Conservation (phyloP, 2,797 vertebrate genomes). For the Poecilia velifera region DNA sequence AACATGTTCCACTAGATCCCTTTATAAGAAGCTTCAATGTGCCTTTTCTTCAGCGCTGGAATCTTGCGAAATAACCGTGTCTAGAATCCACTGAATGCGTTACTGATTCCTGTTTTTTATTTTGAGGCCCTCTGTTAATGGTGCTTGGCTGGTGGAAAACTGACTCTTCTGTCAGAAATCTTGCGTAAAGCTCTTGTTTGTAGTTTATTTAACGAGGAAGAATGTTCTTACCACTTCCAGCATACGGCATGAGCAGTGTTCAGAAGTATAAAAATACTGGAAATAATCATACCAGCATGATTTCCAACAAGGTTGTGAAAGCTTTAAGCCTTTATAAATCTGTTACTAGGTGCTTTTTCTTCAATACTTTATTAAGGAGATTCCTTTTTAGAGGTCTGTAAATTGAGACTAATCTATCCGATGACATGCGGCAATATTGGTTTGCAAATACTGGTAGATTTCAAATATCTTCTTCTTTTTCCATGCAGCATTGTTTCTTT, state of each 20-base stretch:
- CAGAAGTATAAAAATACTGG: neutral
- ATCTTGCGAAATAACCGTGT: neutral
- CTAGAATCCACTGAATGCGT: neutral
- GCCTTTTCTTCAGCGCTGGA: neutral
- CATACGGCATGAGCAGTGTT: neutral
- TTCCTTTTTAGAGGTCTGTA: neutral
- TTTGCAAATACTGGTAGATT: neutral
- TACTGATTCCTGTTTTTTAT: neutral
- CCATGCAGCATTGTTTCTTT: neutral
- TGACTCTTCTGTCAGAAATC: neutral
- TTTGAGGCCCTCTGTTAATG: neutral
- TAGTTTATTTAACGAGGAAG: neutral
- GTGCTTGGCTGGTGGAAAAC: neutral
- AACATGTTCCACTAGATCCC: too few relatives aligned
- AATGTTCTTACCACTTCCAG: neutral
- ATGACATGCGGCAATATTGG: neutral
- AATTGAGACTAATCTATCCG: neutral
- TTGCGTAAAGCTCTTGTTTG: neutral
- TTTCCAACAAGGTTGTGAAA: neutral
- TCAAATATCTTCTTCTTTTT: neutral
- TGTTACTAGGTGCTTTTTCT: neutral
- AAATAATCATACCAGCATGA: neutral
- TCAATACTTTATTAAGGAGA: neutral
- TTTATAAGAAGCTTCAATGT: neutral
- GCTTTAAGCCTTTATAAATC: neutral